Evolutionary conservation across 2,797 vertebrate genomes (phyloP).

Genomic region (Anableps anableps): DNA sequence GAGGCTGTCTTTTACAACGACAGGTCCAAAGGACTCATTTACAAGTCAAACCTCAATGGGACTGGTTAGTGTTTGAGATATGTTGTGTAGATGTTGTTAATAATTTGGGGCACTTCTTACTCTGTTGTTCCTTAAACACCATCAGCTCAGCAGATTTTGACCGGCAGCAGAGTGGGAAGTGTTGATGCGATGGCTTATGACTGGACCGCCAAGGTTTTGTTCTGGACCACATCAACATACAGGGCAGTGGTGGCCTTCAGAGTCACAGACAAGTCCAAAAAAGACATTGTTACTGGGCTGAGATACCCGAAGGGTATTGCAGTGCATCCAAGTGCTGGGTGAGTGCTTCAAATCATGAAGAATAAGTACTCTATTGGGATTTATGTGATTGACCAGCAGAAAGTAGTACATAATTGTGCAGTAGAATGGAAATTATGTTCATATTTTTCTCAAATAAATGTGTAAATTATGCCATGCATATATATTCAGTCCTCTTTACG

Average conservation of each 20-base stretch:
- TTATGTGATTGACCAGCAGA: neutral
- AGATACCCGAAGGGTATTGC: conserved; percentile 78
- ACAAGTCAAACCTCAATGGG: conserved; percentile 77
- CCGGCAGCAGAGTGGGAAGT: conserved; percentile 72
- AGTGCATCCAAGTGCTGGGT: conserved; percentile 79
- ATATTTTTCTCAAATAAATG: neutral
- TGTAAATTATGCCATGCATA: neutral
- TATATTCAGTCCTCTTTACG: neutral
- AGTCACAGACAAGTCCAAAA: conserved; percentile 76
- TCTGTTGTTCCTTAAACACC: conserved; percentile 1
- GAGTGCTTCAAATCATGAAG: conserved; percentile 28
- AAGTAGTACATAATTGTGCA: neutral
- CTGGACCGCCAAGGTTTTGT: conserved; percentile 82
- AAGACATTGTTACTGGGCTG: conserved; percentile 73
- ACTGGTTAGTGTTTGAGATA: conserved; percentile 57
- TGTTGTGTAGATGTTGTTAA: neutral
- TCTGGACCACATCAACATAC: conserved; percentile 77
- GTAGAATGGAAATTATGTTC: neutral
- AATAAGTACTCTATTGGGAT: neutral
- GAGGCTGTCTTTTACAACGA: conserved; percentile 76
- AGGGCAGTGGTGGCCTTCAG: conserved; percentile 69
- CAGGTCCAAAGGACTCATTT: conserved; percentile 68
- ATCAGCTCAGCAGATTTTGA: conserved; percentile 75
- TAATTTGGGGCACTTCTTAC: neutral
- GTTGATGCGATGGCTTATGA: conserved; percentile 81